Percentiles rank a stretch among this genome's conserved stretches.
Evolutionary conservation across 2,888 invertebrate genomes (phyloP).

Genomic region (Mechanitis messenoides): DNA sequence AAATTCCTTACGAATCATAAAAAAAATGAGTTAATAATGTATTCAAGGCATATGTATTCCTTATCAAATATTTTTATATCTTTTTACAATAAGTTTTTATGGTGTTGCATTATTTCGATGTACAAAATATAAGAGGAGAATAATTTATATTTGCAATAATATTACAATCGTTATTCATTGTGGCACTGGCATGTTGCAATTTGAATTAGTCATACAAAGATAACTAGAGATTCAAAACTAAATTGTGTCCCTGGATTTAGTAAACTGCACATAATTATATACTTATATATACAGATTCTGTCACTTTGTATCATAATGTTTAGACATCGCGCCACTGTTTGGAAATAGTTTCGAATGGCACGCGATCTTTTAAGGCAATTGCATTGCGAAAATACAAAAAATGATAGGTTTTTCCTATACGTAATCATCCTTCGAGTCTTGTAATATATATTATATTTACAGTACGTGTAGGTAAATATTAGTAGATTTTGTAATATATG

Average conservation of each 20-base stretch:
- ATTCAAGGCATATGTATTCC: no score
- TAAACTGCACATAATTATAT: constrained; percentile 1
- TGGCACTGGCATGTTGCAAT: not conserved
- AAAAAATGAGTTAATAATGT: not conserved
- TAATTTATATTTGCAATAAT: not conserved
- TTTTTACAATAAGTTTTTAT: no score
- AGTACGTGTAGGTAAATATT: not conserved
- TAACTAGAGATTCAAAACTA: not conserved
- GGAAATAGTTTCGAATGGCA: constrained; percentile 36
- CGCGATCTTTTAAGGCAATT: constrained; percentile 38
- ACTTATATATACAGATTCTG: not conserved
- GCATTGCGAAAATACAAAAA: not conserved
- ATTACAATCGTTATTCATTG: not conserved
- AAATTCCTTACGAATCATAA: not conserved
- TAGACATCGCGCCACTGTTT: constrained; percentile 25
- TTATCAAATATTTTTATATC: no score
- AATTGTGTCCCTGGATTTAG: not conserved
- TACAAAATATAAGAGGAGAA: no score
- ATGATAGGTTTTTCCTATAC: not conserved
- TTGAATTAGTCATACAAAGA: not conserved
- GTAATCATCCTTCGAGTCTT: not conserved
- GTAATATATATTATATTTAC: not conserved
- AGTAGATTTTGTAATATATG: no score
- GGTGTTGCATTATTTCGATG: no score
- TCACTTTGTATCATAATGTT: constrained; percentile 26